These are phyloP conservation scores for Melanotaenia duboulayi DNA, from an alignment of 2,113 vertebrate genomes.

Conservation along the genomic window DNA sequence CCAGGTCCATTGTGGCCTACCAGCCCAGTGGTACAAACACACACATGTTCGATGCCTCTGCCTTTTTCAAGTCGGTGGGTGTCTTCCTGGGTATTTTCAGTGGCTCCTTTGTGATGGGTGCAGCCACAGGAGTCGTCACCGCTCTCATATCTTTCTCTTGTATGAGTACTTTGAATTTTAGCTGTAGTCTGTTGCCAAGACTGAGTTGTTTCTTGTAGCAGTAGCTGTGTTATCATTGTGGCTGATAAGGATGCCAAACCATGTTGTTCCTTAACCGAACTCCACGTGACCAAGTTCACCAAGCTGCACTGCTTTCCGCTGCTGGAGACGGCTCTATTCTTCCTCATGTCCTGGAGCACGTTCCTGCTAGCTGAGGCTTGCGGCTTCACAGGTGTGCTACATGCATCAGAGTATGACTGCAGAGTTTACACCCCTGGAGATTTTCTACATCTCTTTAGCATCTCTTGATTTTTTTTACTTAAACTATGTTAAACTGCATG, in stretches of 20 bases:
- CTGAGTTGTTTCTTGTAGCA: neutral
- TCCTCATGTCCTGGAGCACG: constrained; percentile 99
- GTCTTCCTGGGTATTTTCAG: constrained; percentile 98
- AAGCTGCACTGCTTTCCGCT: constrained; percentile 98
- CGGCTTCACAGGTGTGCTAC: constrained; percentile 92
- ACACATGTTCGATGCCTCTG: constrained; percentile 93
- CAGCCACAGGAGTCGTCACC: constrained; percentile 93
- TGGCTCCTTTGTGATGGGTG: constrained; percentile 97
- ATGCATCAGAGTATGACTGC: neutral
- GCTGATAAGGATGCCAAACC: neutral
- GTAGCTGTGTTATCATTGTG: neutral
- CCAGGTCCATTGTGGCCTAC: constrained; percentile 95
- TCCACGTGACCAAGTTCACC: constrained; percentile 97
- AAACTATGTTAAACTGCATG: too few species aligned
- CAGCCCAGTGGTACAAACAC: constrained; percentile 93
- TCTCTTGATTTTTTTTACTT: too few species aligned
- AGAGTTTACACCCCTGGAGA: too few species aligned
- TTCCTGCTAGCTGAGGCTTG: constrained; percentile 97
- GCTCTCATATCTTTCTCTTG: constrained; percentile 95
- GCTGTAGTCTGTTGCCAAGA: neutral
- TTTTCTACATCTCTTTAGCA: too few species aligned
- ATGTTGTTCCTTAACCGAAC: constrained; percentile 81
- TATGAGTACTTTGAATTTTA: neutral
- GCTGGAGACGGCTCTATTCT: constrained; percentile 98
- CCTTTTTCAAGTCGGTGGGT: constrained; percentile 97